Evolutionary conservation across 2,797 vertebrate species (phyloP).

Genomic region (Melanotaenia pygmaea): DNA sequence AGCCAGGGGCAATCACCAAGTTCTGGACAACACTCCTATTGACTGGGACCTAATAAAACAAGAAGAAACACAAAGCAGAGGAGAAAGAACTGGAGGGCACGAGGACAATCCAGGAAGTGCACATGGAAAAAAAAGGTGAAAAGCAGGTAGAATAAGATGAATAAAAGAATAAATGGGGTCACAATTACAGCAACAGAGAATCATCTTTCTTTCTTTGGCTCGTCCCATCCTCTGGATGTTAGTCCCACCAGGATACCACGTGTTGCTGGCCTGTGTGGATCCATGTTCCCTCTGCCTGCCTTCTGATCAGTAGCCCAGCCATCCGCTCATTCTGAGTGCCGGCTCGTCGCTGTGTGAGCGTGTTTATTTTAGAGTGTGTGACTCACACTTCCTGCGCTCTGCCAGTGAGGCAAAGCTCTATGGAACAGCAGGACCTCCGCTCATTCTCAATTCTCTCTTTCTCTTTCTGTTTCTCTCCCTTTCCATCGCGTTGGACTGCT

Average conservation of each 20-base stretch:
- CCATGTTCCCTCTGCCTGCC: conserved; percentile 53
- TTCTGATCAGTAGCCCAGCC: conserved; percentile 66
- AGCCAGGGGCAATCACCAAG: conserved; percentile 67
- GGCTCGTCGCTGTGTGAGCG: conserved; percentile 65
- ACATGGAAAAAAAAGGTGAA: conserved; percentile 14
- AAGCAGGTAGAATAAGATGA: conserved; percentile 19
- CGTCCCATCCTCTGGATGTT: conserved; percentile 43
- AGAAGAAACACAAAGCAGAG: conserved; percentile 50
- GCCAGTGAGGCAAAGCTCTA: conserved; percentile 73
- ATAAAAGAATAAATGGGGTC: neutral
- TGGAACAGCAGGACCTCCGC: conserved; percentile 79
- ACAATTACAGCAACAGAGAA: conserved; percentile 22
- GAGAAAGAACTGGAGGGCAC: conserved; percentile 17
- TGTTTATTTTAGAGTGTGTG: conserved; percentile 82
- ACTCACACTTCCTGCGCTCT: conserved; percentile 81
- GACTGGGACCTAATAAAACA: conserved; percentile 59
- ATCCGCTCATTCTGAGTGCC: conserved; percentile 56
- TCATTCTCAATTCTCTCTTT: conserved; percentile 79
- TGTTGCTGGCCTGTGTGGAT: conserved; percentile 58
- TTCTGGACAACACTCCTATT: conserved; percentile 69
- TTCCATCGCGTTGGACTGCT: conserved; percentile 46
- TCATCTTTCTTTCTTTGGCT: conserved; percentile 33
- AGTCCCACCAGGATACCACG: conserved; percentile 60
- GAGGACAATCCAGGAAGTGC: conserved; percentile 7
- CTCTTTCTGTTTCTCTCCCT: conserved; percentile 57